These are phyloP conservation scores for Amblyjoppa proteus DNA, from an alignment of 2,888 invertebrate species.

Conservation along the genomic window DNA sequence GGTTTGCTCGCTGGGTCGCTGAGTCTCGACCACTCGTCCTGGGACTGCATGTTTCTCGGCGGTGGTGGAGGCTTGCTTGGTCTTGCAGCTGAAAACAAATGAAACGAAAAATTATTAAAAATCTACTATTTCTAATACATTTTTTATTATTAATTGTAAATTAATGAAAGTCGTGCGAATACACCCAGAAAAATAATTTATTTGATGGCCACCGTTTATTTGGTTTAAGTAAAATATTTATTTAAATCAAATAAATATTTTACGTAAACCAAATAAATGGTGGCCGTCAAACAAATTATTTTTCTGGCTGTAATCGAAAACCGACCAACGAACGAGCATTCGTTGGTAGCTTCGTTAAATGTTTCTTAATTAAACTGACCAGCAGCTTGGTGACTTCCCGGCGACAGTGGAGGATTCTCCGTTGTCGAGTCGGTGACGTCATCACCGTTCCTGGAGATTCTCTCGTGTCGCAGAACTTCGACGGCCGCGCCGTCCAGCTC, in stretches of 20 bases:
- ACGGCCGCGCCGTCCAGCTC: conserved; percentile 93
- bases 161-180: no score
- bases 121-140: not conserved
- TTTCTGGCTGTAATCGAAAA: no score
- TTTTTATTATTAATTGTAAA: not conserved
- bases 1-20: conserved; percentile 86
- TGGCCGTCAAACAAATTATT: no score
- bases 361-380: conserved; percentile 70
- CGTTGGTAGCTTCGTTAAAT: not conserved
- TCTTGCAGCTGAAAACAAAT: conserved; percentile 80
- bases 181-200: no score
- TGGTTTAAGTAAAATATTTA: no score
- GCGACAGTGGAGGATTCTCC: conserved; percentile 71
- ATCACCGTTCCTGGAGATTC: conserved; percentile 81
- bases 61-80: conserved; percentile 92
- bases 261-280: no score
- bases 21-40: conserved; percentile 85
- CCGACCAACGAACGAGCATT: no score
- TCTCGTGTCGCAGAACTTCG: conserved; percentile 89
- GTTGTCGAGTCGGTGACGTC: conserved; percentile 81
- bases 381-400: conserved; percentile 70
- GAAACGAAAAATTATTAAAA: not conserved
- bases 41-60: conserved; percentile 87
- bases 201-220: no score
- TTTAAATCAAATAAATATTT: no score